Evolutionary conservation across 2,113 vertebrate genomes (phyloP), one percentile per base, ranked within the genome.

Genomic region (Calyptomena viridis): DNA sequence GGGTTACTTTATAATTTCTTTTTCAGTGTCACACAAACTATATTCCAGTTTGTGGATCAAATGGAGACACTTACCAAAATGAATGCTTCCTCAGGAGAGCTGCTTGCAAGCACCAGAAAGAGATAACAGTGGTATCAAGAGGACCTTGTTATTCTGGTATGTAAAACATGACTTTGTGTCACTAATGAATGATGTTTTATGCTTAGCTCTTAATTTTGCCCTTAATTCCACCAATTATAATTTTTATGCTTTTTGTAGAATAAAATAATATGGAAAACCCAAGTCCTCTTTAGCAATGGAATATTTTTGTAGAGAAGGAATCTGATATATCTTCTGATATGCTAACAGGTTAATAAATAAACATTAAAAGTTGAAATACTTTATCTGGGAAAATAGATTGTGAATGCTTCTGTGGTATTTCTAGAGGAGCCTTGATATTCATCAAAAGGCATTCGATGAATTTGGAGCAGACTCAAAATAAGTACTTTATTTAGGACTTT

Each of bases 31-130:
- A 99, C 93, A 99, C 98, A 89, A 99, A 99, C 97, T 99, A 99
- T 96, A 98, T 98, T 96, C 99, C 99, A 3, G 99, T 99, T 95
- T 99, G 99, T 96, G 99, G 99, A 88, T 99, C 99, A 80, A 99
- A 99, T 84, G 99, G 99, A 94, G 99, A 99, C 98, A 99, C 99
- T 91, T 99, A 99, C 96, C 99, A 99, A 98, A 99, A 99, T 67
- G 99, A 99, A 95, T 99, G 99, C 97, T 99, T 99, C 97, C 97
- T 99, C 96, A 98, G 98, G 77, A 99, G 99, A 97, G 99, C 99
- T 91, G 98, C 99, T 96, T 99, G 99, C 98, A 99, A 99, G 82
- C 99, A 99, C 95, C 99, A 99, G 97, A 98, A 98, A 84, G 98
- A 98, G 94, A 99, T 99, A 98, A 98, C 98, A 63, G 96, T 99